Percentiles rank a stretch among this genome's conserved stretches.
These are phyloP conservation scores for Dasypus novemcinctus DNA, from an alignment of 2,113 vertebrate species.

Conservation along the genomic window DNA sequence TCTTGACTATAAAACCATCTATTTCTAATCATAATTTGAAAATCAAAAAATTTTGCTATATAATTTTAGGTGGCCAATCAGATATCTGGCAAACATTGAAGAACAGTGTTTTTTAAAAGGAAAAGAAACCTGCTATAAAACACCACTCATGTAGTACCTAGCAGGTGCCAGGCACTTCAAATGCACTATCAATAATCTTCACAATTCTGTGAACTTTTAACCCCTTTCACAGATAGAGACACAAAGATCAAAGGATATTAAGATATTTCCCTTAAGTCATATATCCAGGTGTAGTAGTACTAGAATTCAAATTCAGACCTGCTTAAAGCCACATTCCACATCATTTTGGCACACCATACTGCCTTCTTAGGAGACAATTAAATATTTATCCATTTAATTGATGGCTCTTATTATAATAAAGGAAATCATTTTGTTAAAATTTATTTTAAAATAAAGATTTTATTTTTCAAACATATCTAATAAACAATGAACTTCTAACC, in stretches of 20 bases:
- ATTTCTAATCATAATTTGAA: background rate
- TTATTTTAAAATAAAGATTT: conserved; percentile 25
- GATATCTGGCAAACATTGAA: background rate
- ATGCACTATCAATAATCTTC: background rate
- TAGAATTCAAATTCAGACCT: background rate
- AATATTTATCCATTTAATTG: background rate
- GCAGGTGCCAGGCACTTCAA: background rate
- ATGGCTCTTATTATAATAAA: background rate
- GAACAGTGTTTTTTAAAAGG: background rate
- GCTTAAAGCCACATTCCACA: background rate
- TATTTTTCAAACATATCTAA: background rate
- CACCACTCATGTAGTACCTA: background rate
- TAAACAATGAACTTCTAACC: conserved; percentile 23
- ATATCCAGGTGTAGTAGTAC: background rate
- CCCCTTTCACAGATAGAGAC: background rate
- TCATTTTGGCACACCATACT: background rate
- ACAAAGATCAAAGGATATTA: background rate
- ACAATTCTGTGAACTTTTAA: background rate
- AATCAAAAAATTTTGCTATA: background rate
- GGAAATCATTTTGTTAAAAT: background rate
- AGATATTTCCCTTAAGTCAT: background rate
- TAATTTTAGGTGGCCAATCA: background rate
- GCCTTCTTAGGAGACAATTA: background rate
- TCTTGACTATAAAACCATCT: background rate
- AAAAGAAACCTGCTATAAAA: background rate